Evolutionary conservation across 2,113 vertebrate genomes (phyloP), one percentile per base, ranked within the genome.

Genomic region (Plotosus lineatus): DNA sequence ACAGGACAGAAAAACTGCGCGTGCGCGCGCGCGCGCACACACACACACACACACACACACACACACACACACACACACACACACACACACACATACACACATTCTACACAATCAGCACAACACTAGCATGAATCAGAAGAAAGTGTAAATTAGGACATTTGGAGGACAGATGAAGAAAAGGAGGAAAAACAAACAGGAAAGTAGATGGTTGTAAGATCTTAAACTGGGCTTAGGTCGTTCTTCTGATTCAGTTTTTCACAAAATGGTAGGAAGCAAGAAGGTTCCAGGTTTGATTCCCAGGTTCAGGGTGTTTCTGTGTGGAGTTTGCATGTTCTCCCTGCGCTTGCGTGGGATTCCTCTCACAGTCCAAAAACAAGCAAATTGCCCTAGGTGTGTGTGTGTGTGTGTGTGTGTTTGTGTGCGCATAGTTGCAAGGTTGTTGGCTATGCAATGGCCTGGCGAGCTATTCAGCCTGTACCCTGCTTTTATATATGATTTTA

Each of bases 1-100:
- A 63, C 60, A 63, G 15, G 36, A 36, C 55, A 15, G 36, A 31
- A 31, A 23, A 17, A 21, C 0, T 1, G 19, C 11, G 21, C 4
- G 17, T 11, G 36, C n/a, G 10, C 55, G 1, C 1, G 19, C 11
- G 21, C 4, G 17, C 5, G 36, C n/a, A 26, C 55, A 26, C 55
- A 26, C 55, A 26, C 55, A n/a, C 51, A 55, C 53, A 55, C 53
- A 71, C 63, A 61, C 44, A 83, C 50, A 69, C 75, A 50, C 77
- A 79, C 55, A 75, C 63, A 51, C 77, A 83, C 79, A 74, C 68
- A 73, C 68, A 74, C 75, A 56, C 19, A 61, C 33, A 56, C 17
- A 79, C 77, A 80, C 31, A 73, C 48, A 74, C 1, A 83, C 50
- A 69, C 75, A 50, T 71, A 79, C 55, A 75, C 63, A 51, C 77